Percentiles rank a stretch among this genome's conserved stretches.
Evolutionary conservation across 2,113 vertebrate species (phyloP).

Genomic region (Chroicocephalus ridibundus): DNA sequence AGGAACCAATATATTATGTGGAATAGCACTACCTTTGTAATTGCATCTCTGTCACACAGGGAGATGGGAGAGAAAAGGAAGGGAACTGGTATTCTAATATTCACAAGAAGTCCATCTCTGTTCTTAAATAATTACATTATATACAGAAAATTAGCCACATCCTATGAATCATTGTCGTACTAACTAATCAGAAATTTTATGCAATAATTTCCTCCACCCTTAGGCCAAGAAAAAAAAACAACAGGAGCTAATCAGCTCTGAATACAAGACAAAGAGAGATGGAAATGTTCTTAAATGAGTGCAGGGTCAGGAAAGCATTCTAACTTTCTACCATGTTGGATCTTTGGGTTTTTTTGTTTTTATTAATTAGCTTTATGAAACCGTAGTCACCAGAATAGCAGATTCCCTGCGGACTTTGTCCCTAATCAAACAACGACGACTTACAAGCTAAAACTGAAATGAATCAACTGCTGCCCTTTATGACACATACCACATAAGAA

Average conservation of each 20-base stretch:
- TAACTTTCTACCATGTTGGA: neutral
- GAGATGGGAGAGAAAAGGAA: neutral
- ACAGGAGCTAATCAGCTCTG: neutral
- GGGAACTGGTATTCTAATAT: neutral
- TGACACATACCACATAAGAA: neutral
- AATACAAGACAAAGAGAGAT: neutral
- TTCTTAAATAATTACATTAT: neutral
- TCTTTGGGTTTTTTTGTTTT: neutral
- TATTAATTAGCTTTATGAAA: neutral
- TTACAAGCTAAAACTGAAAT: neutral
- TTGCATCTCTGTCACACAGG: neutral
- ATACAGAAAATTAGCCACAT: neutral
- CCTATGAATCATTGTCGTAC: neutral
- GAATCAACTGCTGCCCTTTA: neutral
- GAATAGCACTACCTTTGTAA: neutral
- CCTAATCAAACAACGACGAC: rapidly evolving
- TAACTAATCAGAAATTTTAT: neutral
- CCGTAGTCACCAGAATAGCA: neutral
- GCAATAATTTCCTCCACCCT: neutral
- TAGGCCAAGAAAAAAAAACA: neutral
- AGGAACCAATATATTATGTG: neutral
- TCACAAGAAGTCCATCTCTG: neutral
- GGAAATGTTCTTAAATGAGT: neutral
- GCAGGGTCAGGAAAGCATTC: neutral
- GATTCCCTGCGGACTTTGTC: neutral